Evolutionary conservation across 2,113 vertebrate genomes (phyloP), one percentile per base, ranked within the genome.

Genomic region (Pseudorectes ferrugineus): DNA sequence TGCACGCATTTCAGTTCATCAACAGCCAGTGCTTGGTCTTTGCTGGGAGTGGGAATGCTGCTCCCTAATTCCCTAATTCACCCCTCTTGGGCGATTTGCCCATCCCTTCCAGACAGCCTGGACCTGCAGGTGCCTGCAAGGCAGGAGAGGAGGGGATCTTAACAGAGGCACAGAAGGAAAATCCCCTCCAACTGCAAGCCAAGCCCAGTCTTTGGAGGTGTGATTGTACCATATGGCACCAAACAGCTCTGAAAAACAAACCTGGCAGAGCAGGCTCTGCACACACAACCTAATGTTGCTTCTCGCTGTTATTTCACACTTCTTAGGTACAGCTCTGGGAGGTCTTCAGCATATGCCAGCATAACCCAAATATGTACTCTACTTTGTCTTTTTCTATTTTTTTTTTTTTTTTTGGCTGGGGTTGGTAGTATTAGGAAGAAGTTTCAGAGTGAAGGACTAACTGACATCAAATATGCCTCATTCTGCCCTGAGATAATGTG

Each of bases 281-380:
- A 54, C 46, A 74, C 68, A 38, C 29, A 74, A 38, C 9, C 6
- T 66, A 42, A 45, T 12, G 15, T n/a, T 78, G n/a, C 71, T 57
- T 91, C 63, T 77, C 74, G 59, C 51, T 94, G 51, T 66, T 86
- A 54, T 54, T 96, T 92, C 65, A 62, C 63, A 62, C 33, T 78
- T 88, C 52, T 68, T n/a, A 89, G 42, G n/a, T 85, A 42, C 71
- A 76, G 25, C 62, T 85, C 65, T 6, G 7, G 40, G 52, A 79
- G 62, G 57, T 43, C 40, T 89, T 89, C 52, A 71, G 51, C 61
- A 55, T 59, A 61, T 48, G 65, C 20, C 59, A 88, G 7, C 36
- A 81, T 19, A 76, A 59, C 9, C 8, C 29, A 78, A 48, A 91
- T 16, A 61, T 4, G 5, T 67, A 23, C 31, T 71, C 13, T 43